Conservation (phyloP, 2,113 vertebrate species). For the Parotia lawesii region DNA sequence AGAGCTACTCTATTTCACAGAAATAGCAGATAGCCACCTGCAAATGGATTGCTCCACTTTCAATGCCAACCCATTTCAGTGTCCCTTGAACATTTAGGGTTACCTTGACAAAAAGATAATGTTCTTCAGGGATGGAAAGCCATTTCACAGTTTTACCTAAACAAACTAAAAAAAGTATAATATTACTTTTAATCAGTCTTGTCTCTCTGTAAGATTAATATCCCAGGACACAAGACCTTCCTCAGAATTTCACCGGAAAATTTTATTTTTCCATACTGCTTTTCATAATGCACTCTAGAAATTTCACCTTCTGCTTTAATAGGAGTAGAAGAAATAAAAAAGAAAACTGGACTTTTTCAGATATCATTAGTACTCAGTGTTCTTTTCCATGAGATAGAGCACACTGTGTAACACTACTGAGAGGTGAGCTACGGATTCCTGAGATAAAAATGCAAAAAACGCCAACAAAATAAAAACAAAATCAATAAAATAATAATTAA, state of each 20-base stretch:
- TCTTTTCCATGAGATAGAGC: not conserved
- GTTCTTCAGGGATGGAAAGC: not conserved
- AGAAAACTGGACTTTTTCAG: not conserved
- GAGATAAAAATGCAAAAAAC: not conserved
- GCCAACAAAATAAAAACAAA: not conserved
- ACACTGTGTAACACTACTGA: not conserved
- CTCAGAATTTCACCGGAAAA: not conserved
- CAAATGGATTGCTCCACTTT: not conserved
- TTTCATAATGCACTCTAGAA: not conserved
- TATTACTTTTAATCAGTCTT: not conserved
- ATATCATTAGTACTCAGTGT: not conserved
- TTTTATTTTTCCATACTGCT: not conserved
- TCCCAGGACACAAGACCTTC: not conserved
- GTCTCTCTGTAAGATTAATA: not conserved
- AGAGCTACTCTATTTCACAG: not conserved
- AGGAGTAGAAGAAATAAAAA: not conserved
- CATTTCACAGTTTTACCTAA: not conserved
- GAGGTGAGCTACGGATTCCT: not conserved
- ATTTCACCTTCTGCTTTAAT: not conserved
- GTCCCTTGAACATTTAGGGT: not conserved
- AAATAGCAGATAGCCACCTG: not conserved
- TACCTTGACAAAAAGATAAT: not conserved
- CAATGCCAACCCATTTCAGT: not conserved
- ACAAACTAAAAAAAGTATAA: not conserved
- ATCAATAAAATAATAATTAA: not conserved